Base-by-base conservation (phyloP, 2,113 vertebrate species). In the Perca schrenkii region DNA sequence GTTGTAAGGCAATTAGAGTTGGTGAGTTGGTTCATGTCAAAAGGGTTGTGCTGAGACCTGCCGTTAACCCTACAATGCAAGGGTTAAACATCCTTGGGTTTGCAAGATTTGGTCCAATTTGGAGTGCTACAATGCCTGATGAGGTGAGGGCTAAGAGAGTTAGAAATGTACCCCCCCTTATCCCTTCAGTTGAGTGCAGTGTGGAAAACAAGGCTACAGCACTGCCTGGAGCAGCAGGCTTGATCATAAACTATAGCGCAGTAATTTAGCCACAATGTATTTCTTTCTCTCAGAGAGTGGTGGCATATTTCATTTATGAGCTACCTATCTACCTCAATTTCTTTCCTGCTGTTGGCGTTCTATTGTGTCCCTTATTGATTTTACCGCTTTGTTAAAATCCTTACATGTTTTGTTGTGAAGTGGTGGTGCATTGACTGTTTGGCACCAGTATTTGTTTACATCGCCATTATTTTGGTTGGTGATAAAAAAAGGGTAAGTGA, bases 291-390 rank as follows among this genome's bases (percentile, higher is more conserved):
- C 67, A 70, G 66, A 82, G 77, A 92, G 86, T 16, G 67, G 74
- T 63, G 77, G 82, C 75, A 79, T 92, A 79, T 93, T 87, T 90
- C 83, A 92, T 91, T 91, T 83, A 93, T 87, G 88, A 91, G 88
- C 83, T 68, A 82, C 79, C 79, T 69, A 80, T 77, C 77, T 63
- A 64, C 65, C 82, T 78, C 58, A 54, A 67, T 79, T 75, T 70
- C 84, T 82, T 86, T 90, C 81, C 87, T 86, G 83, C 78, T 81
- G 83, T 77, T 79, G 73, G 84, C n/a, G 53, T 84, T 80, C 68
- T 77, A 89, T 88, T 90, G 86, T 90, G 87, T 84, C 80, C 19
- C 73, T 62, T 86, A 91, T 90, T 88, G 89, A 93, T 92, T 89
- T 89, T 74, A 75, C 63, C 57, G 47, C 83, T 49, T 73, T 40